Conservation (phyloP, 1,140 invertebrate species). For the Drosophila ironensis region DNA sequence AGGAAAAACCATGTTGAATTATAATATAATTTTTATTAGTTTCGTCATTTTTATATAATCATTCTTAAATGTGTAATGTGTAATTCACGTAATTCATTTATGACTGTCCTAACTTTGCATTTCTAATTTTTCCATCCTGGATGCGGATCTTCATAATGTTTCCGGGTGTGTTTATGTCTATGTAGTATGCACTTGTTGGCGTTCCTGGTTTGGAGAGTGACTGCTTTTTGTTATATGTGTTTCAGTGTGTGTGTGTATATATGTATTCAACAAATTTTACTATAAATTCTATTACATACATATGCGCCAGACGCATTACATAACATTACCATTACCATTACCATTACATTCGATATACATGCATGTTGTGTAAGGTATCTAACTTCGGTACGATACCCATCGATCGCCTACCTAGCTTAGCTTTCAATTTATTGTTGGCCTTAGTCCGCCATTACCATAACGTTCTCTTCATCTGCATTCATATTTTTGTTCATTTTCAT, state of each 20-base stretch:
- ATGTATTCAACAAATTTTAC: conserved; percentile 73
- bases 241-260: conserved; percentile 49
- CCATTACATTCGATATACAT: conserved; percentile 60
- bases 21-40: conserved; percentile 79
- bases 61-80: conserved; percentile 75
- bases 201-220: conserved; percentile 24
- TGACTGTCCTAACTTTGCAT: conserved; percentile 58
- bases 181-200: conserved; percentile 39
- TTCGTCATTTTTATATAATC: conserved; percentile 74
- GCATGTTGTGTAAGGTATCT: conserved; percentile 37
- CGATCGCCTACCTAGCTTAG: conserved; percentile 67
- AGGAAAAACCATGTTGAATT: conserved; percentile 36
- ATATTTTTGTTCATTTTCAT: not conserved
- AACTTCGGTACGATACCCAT: conserved; percentile 43
- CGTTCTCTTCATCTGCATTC: conserved; percentile 17
- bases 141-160: conserved; percentile 52
- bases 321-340: conserved; percentile 41
- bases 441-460: conserved; percentile 17
- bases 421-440: conserved; percentile 55
- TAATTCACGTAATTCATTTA: conserved; percentile 62
- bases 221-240: conserved; percentile 35
- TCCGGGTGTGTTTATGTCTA: conserved; percentile 36
- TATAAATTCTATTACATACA: conserved; percentile 64
- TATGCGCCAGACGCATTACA: conserved; percentile 50
- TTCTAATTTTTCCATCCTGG: conserved; percentile 62